A percentile compares a stretch with the other conserved stretches of the same genome.
These are phyloP conservation scores for Anser brachyrhynchus DNA, from an alignment of 2,113 vertebrate genomes.

Conservation along the genomic window DNA sequence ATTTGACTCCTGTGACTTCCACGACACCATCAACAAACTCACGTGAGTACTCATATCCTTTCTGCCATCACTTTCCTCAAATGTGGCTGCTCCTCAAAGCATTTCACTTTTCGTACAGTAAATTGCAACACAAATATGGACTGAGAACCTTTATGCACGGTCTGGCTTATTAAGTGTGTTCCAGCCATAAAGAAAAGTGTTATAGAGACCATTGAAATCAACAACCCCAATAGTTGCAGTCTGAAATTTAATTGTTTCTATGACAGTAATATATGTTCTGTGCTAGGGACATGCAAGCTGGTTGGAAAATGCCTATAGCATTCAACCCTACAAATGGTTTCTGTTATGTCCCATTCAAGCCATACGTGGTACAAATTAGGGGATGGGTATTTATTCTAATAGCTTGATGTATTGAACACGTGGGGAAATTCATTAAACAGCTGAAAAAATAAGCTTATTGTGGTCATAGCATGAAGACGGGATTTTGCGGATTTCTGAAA, in stretches of 20 bases:
- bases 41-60: constrained; percentile 82
- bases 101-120: neutral
- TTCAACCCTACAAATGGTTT: neutral
- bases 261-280: neutral
- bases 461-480: neutral
- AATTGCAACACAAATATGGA: neutral
- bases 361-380: neutral
- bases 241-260: constrained; percentile 17
- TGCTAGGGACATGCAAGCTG: neutral
- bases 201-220: neutral
- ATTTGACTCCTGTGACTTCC: constrained; percentile 97
- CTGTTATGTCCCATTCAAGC: neutral
- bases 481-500: neutral
- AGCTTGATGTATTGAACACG: neutral
- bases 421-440: neutral
- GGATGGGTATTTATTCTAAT: neutral
- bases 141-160: neutral
- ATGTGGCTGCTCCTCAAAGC: neutral
- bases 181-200: neutral
- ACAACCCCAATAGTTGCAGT: neutral
- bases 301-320: neutral
- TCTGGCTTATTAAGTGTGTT: neutral
- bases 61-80: neutral
- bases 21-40: constrained; percentile 98
- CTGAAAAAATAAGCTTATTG: neutral